Base-by-base conservation (phyloP, 2,113 vertebrate species). In the Sapayoa aenigma region DNA sequence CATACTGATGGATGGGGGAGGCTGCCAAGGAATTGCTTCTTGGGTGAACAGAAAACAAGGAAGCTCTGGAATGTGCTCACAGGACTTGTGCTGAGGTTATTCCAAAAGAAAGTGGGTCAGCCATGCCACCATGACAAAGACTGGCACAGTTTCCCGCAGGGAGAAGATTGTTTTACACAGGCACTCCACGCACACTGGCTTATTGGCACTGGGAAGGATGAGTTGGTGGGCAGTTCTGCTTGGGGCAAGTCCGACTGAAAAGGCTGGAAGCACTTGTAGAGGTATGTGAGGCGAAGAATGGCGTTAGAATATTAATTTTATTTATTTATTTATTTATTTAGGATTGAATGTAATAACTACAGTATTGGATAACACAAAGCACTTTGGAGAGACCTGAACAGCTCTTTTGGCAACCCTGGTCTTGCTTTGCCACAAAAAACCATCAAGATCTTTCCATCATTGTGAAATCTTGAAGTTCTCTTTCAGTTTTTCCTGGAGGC, bases 381-480 rank as follows among this genome's bases (percentile, higher is more conserved):
- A 30, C 47, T 90, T 92, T 35, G 67, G 35, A 88, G 92, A 39
- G 15, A 66, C 25, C 59, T 58, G 56, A 63, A 56, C 39, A 68
- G 22, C 14, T 85, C 47, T 94, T 94, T 39, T 58, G 56, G 49
- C 53, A 79, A n/a, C 35, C 31, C 78, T 78, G 28, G 28, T 69
- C 69, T 94, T 93, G 55, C 62, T 88, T 90, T 87, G 55, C 59
- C n/a, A 35, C 50, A 81, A 90, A 69, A 93, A 87, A 73, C 33
- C 63, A 39, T 84, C 60, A 41, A 66, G 47, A 47, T 49, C 55
- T 85, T 84, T 78, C 81, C 53, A 52, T 81, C 68, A 53, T 33
- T 87, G 85, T 90, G 60, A 87, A 44, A 89, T 35, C 65, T 89
- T 71, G 35, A 65, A 92, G 41, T 53, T 75, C 41, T n/a, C 52